These are phyloP conservation scores for Merodon equestris DNA, from an alignment of 2,888 invertebrate species.

Conservation along the genomic window DNA sequence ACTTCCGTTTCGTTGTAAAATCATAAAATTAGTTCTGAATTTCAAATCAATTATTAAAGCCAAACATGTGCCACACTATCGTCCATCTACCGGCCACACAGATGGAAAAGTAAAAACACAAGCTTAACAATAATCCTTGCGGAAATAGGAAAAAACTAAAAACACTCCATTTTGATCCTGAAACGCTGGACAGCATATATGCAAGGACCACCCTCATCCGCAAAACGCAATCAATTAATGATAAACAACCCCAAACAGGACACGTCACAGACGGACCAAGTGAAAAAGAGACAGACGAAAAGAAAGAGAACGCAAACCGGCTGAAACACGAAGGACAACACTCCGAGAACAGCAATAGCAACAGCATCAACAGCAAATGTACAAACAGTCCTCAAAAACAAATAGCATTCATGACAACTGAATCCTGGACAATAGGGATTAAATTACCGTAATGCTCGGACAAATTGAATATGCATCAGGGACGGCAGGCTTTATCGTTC, in stretches of 20 bases:
- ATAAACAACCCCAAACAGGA: slow-evolving; percentile 47
- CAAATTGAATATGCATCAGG: slow-evolving; percentile 68
- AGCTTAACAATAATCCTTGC: too few relatives aligned
- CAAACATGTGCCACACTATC: too few relatives aligned
- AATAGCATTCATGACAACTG: slow-evolving; percentile 63
- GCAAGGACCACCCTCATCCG: slow-evolving; percentile 38
- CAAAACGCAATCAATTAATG: slow-evolving; percentile 66
- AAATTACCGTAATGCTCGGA: slow-evolving; percentile 68
- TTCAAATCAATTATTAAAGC: too few relatives aligned
- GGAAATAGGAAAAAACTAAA: not conserved
- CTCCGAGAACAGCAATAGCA: slow-evolving; percentile 21
- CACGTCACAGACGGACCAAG: slow-evolving; percentile 1
- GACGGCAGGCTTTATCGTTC: slow-evolving; percentile 17
- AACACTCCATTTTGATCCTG: not conserved
- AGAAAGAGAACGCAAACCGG: not conserved
- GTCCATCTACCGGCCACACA: too few relatives aligned
- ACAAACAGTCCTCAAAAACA: slow-evolving; percentile 59
- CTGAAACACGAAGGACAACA: slow-evolving; percentile 22
- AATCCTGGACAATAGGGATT: slow-evolving; percentile 67
- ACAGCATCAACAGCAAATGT: slow-evolving; percentile 37
- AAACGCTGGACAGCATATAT: slow-evolving; percentile 38
- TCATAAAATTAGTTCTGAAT: too few relatives aligned
- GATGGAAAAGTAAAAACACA: too few relatives aligned
- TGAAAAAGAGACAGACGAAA: not conserved
- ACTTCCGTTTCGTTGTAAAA: too few relatives aligned